Evolutionary conservation across 1,140 invertebrate genomes (phyloP).

Genomic region (Pseudomyrmex cubaensis): DNA sequence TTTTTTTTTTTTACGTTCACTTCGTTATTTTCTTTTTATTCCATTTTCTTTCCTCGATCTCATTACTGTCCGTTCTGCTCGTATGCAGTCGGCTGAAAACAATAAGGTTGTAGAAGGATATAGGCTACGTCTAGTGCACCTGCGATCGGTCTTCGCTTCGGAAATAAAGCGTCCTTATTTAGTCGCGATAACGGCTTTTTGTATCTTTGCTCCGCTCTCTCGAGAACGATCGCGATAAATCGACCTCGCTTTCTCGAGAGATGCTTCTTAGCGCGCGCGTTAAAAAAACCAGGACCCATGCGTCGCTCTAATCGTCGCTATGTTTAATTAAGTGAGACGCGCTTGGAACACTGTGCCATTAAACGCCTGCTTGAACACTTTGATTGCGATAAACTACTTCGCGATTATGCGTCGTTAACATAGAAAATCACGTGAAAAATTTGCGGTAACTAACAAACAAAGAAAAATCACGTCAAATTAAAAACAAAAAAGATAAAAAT

Average conservation of each 20-base stretch:
- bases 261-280: neutral
- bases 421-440: neutral
- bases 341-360: constrained; percentile 9
- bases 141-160: constrained; percentile 68
- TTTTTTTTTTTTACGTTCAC: constrained; percentile 50
- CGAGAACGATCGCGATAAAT: constrained; percentile 10
- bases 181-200: neutral
- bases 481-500: neutral
- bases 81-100: constrained; percentile 80
- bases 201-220: neutral
- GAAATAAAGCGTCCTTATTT: constrained; percentile 61
- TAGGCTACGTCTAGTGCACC: constrained; percentile 67
- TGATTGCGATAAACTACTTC: constrained; percentile 28
- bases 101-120: constrained; percentile 81
- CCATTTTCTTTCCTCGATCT: constrained; percentile 60
- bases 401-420: neutral
- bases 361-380: constrained; percentile 20
- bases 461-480: neutral
- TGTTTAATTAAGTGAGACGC: constrained; percentile 34
- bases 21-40: constrained; percentile 38
- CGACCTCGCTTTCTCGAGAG: constrained; percentile 38
- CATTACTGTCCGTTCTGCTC: constrained; percentile 67
- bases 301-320: constrained; percentile 4
- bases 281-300: neutral
- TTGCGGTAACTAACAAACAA: neutral